Base-by-base conservation (phyloP, 2,113 vertebrate genomes). In the Gasterosteus nipponicus region DNA sequence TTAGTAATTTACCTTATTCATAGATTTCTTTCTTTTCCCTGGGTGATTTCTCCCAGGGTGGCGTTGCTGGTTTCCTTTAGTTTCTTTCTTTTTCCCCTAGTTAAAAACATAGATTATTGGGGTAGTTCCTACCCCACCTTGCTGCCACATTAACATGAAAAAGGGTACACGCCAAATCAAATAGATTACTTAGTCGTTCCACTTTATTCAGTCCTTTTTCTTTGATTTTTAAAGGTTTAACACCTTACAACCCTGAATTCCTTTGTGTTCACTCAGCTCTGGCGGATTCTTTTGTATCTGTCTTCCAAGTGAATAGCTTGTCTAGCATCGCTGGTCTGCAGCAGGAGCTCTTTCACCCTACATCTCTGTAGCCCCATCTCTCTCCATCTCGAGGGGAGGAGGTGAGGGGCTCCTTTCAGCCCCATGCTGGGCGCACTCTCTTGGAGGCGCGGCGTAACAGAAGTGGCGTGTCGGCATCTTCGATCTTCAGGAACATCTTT, bases 271-370 rank as follows among this genome's bases (percentile, higher is more conserved):
- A 12, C 75, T 77, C 46, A 29, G 80, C 65, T 80, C 54, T 15
- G 47, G 70, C 68, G 65, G 71, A 76, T 64, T 81, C 83, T 82
- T 89, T 85, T 89, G n/a, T 38, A 82, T 83, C 73, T 59, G 68
- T 73, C 75, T 71, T 65, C 39, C 81, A 83, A 77, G 77, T 83
- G 75, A 74, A 78, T 56, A 69, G 77, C 79, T 86, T 86, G 74
- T 75, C 69, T 61, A 68, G 81, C 66, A 78, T 62, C 15, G 49
- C 33, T 63, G 58, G 69, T 62, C 75, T 68, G 58, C 35, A 67
- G 66, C 66, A 47, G 38, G 33, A 53, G 79, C 78, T 73, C 22
- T 51, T 5, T 9, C 62, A 29, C 22, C 38, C 3, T 0, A 58
- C 46, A 12, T 33, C n/a, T 69, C 58, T 44, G 49, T 65, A 69